A percentile compares a stretch with the other conserved stretches of the same genome.
These are phyloP conservation scores for Ciconia maguari DNA, from an alignment of 2,113 vertebrate genomes.

Conservation along the genomic window DNA sequence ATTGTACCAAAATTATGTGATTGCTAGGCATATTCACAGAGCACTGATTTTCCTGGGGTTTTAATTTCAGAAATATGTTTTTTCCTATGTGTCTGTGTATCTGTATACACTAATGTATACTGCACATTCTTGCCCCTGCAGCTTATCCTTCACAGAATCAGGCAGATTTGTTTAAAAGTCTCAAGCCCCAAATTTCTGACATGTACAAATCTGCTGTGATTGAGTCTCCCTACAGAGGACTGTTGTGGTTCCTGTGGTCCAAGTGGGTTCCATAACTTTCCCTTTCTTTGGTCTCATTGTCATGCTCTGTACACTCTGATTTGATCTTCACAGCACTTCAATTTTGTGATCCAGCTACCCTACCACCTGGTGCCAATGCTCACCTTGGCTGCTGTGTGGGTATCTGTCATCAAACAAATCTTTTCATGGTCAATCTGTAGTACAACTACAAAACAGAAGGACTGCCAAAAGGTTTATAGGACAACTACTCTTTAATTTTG, in stretches of 20 bases:
- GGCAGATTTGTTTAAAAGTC: not conserved
- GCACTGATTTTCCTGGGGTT: not conserved
- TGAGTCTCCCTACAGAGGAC: not conserved
- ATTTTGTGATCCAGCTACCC: not conserved
- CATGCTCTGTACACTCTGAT: not conserved
- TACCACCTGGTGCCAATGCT: not conserved
- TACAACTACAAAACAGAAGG: not conserved
- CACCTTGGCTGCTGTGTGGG: not conserved
- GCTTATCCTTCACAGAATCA: not conserved
- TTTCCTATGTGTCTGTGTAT: not conserved
- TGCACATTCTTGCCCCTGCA: not conserved
- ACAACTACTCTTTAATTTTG: not conserved
- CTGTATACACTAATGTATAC: not conserved
- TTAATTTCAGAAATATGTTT: not conserved
- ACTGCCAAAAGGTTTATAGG: not conserved
- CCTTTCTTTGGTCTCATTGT: not conserved
- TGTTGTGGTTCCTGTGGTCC: not conserved
- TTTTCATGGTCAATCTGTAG: not conserved
- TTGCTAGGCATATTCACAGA: not conserved
- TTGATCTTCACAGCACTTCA: not conserved
- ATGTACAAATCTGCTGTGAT: not conserved
- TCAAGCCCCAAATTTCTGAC: not conserved
- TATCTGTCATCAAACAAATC: not conserved
- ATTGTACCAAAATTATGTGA: not conserved
- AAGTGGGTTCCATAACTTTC: not conserved